Conservation (phyloP, 1,140 invertebrate genomes). For the Lepidurus couesii region DNA sequence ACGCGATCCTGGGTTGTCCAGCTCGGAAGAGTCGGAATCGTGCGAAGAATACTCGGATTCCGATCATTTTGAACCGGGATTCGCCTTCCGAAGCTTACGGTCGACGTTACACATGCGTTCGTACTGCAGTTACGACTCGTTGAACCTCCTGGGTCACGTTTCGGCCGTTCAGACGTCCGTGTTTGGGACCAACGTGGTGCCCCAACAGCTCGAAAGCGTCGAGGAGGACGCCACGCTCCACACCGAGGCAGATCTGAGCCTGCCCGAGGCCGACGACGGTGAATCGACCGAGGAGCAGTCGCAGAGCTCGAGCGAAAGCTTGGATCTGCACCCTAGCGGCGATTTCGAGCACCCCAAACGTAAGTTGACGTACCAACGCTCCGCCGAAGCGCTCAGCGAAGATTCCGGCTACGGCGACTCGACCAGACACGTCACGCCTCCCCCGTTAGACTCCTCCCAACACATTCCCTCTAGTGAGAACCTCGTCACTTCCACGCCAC, state of each 20-base stretch:
- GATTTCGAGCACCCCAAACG: conserved; percentile 36
- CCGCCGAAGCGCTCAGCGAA: conserved; percentile 65
- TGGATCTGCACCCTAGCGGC: conserved; percentile 26
- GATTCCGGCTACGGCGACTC: conserved; percentile 64
- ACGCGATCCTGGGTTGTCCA: conserved; percentile 7
- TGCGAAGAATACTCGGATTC: not conserved
- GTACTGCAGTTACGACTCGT: conserved; percentile 49
- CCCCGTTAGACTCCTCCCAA: not conserved
- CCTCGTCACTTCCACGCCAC: conserved; percentile 14
- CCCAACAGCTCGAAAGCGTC: not conserved
- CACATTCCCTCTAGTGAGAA: not conserved
- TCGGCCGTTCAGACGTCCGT: not conserved
- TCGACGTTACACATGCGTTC: conserved; percentile 43
- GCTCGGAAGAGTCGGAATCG: not conserved
- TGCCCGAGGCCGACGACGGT: not conserved
- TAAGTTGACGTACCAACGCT: conserved; percentile 46
- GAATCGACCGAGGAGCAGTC: not conserved
- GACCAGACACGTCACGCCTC: conserved; percentile 25
- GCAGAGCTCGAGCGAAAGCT: not conserved
- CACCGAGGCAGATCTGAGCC: not conserved
- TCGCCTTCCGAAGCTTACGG: conserved; percentile 38
- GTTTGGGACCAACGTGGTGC: not conserved
- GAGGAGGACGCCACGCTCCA: not conserved
- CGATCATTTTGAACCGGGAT: not conserved
- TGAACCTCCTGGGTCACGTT: conserved; percentile 38